Conservation (phyloP, 2,113 vertebrate genomes). For the Rhombomys opimus region DNA sequence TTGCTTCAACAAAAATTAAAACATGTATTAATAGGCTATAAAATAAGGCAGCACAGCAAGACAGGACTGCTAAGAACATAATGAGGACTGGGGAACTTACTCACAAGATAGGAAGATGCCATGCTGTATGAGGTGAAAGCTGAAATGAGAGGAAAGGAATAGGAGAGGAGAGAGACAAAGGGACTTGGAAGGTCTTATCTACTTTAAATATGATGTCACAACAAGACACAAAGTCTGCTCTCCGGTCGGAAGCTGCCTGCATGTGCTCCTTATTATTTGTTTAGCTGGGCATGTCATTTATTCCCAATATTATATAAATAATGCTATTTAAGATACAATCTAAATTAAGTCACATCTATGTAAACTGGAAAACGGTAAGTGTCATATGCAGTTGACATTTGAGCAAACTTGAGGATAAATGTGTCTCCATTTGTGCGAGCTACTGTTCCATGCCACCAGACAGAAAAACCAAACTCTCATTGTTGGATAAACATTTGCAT, state of each 20-base stretch:
- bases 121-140: not conserved
- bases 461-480: not conserved
- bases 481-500: not conserved
- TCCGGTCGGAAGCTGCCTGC: not conserved
- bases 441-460: not conserved
- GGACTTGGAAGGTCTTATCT: not conserved
- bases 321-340: not conserved
- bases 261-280: not conserved
- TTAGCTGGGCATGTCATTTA: not conserved
- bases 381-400: not conserved
- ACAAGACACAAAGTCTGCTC: not conserved
- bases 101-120: not conserved
- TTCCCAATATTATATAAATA: not conserved
- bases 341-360: not conserved
- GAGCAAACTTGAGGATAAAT: not conserved
- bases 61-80: not conserved
- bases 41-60: not conserved
- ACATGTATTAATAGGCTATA: not conserved
- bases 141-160: not conserved
- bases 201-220: not conserved
- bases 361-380: not conserved
- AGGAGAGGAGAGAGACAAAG: not conserved
- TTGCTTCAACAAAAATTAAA: not conserved
- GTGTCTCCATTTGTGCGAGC: not conserved
- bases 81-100: not conserved